Conservation (phyloP, 1,140 invertebrate species). For the Mycetomoellerius zeteki region DNA sequence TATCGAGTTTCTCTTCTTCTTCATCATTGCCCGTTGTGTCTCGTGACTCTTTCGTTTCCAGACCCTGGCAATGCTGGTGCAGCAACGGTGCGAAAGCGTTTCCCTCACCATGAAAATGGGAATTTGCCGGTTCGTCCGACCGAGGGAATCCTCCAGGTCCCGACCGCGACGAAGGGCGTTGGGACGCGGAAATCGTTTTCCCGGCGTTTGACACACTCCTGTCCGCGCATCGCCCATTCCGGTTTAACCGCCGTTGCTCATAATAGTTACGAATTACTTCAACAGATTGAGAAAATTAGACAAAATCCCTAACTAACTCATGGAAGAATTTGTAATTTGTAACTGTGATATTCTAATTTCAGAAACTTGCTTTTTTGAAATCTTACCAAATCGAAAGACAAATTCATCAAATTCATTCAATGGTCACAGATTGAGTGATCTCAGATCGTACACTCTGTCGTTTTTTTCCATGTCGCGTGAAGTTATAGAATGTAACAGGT, state of each 20-base stretch:
- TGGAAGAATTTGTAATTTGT: background rate
- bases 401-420: background rate
- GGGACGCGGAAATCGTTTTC: conserved; percentile 46
- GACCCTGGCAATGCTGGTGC: conserved; percentile 16
- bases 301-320: background rate
- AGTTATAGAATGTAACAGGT: background rate
- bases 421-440: background rate
- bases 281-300: background rate
- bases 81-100: conserved; percentile 46
- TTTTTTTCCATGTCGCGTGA: background rate
- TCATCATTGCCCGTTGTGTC: conserved; percentile 54
- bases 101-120: conserved; percentile 57
- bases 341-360: background rate
- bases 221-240: background rate
- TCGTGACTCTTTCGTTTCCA: conserved; percentile 66
- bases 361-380: background rate
- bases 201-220: conserved; percentile 41
- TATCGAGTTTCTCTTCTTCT: conserved; percentile 77
- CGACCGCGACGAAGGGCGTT: background rate
- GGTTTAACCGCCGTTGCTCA: background rate
- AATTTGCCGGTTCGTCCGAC: conserved; percentile 29
- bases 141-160: background rate
- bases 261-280: background rate
- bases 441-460: background rate
- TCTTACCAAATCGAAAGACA: background rate